phyloP scores from a whole-genome alignment of 2,888 invertebrate genomes.

The Keiferia lycopersicella region DNA sequence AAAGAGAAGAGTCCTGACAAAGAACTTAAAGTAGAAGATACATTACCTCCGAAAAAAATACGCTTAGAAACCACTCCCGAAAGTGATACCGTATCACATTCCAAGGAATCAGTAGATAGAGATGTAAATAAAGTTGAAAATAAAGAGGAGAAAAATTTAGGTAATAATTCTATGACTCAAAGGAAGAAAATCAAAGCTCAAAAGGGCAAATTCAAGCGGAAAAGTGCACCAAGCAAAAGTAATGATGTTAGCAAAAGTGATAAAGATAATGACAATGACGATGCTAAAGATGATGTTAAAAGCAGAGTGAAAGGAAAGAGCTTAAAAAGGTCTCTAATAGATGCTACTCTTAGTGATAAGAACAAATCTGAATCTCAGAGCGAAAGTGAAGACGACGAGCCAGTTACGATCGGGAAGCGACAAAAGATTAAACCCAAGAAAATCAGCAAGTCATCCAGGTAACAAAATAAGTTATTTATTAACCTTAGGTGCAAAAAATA shows the following conservation, averaged over 20 bases:
- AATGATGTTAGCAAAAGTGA: conserved; percentile 46
- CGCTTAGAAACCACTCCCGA: conserved; percentile 68
- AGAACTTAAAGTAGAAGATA: conserved; percentile 60
- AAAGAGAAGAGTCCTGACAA: conserved; percentile 60
- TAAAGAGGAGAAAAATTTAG: conserved; percentile 43
- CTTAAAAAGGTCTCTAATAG: conserved; percentile 64
- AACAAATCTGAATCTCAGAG: conserved; percentile 74
- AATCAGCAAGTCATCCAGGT: conserved; percentile 67
- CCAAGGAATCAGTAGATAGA: conserved; percentile 58
- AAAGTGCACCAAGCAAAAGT: conserved; percentile 47
- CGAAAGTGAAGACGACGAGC: conserved; percentile 71
- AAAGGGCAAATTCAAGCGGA: conserved; percentile 72
- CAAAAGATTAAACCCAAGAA: conserved; percentile 77
- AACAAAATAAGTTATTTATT: conserved; percentile 29
- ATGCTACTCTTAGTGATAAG: conserved; percentile 65
- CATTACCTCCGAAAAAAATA: conserved; percentile 68
- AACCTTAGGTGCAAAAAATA: not conserved
- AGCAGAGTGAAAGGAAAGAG: conserved; percentile 46
- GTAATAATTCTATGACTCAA: conserved; percentile 47
- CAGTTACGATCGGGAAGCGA: conserved; percentile 65
- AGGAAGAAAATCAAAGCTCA: conserved; percentile 61
- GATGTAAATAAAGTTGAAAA: conserved; percentile 48
- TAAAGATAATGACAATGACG: conserved; percentile 40
- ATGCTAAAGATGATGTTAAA: conserved; percentile 48
- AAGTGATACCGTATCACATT: conserved; percentile 65